These are phyloP conservation scores for Dicycla oo DNA, from an alignment of 2,888 invertebrate genomes.

Conservation along the genomic window DNA sequence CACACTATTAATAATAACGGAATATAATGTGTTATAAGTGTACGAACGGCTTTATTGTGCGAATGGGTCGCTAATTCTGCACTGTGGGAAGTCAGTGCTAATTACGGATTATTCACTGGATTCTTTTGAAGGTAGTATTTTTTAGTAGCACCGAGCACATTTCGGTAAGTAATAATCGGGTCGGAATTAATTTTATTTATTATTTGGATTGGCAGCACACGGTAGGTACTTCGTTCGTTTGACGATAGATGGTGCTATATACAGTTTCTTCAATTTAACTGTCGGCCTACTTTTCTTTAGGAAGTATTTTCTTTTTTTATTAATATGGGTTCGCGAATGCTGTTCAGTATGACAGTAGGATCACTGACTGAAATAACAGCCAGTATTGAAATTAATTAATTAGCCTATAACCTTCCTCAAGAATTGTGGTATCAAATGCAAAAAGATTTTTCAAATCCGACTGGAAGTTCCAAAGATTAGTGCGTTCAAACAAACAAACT, in stretches of 20 bases:
- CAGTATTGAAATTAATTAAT: too few species aligned
- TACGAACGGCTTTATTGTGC: not conserved
- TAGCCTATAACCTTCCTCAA: too few species aligned
- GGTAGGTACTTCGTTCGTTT: not conserved
- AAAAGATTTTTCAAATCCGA: too few species aligned
- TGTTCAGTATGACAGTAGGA: too few species aligned
- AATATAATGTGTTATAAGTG: constrained; percentile 16
- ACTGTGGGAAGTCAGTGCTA: not conserved
- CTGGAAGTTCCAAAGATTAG: too few species aligned
- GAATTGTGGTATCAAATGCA: too few species aligned
- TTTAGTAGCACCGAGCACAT: not conserved
- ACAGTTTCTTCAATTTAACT: not conserved
- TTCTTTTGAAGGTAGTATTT: not conserved
- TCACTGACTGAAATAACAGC: too few species aligned
- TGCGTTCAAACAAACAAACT: too few species aligned
- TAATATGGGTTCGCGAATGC: too few species aligned
- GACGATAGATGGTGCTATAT: constrained; percentile 29
- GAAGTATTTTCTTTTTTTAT: too few species aligned
- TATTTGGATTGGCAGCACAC: not conserved
- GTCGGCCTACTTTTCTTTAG: not conserved
- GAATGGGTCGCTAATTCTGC: constrained; percentile 6
- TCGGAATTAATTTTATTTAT: not conserved
- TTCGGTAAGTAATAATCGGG: too few species aligned
- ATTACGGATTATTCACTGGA: not conserved
- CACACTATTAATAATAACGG: constrained; percentile 55